Conservation (phyloP, 2,888 invertebrate species). For the Drosophila rellima region DNA sequence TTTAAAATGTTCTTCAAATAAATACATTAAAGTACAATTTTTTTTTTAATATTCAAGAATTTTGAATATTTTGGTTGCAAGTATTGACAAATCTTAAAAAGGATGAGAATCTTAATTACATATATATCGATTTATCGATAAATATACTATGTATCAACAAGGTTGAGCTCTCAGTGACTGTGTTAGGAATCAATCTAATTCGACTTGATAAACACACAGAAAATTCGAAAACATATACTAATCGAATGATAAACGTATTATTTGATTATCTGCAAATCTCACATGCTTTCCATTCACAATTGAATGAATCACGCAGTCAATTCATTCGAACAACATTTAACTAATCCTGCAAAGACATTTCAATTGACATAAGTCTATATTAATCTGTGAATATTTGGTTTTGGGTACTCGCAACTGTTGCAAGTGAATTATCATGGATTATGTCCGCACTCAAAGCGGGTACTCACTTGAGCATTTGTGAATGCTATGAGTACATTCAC, state of each 20-base stretch:
- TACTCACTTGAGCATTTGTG: slow-evolving; percentile 13
- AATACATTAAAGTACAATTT: no score
- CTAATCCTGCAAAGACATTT: neutral
- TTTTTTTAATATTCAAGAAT: no score
- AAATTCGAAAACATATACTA: neutral
- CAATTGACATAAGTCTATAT: slow-evolving; percentile 13
- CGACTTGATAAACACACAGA: neutral
- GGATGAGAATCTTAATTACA: no score
- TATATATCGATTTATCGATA: no score
- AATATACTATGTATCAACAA: no score
- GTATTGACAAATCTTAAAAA: no score
- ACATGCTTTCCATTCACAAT: slow-evolving; percentile 1
- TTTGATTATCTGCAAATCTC: slow-evolving; percentile 3
- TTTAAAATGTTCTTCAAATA: no score
- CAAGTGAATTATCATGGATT: slow-evolving; percentile 19
- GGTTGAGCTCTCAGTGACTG: no score
- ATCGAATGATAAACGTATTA: slow-evolving; percentile 1
- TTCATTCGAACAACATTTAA: neutral
- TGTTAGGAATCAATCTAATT: neutral
- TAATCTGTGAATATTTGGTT: slow-evolving; percentile 15
- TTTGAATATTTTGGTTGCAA: no score
- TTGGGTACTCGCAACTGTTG: slow-evolving; percentile 1
- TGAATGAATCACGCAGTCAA: slow-evolving; percentile 3
- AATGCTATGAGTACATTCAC: slow-evolving; percentile 24
- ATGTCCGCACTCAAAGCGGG: slow-evolving; percentile 4